phyloP scores from a whole-genome alignment of 2,888 invertebrate species.

The Frankliniella fusca region DNA sequence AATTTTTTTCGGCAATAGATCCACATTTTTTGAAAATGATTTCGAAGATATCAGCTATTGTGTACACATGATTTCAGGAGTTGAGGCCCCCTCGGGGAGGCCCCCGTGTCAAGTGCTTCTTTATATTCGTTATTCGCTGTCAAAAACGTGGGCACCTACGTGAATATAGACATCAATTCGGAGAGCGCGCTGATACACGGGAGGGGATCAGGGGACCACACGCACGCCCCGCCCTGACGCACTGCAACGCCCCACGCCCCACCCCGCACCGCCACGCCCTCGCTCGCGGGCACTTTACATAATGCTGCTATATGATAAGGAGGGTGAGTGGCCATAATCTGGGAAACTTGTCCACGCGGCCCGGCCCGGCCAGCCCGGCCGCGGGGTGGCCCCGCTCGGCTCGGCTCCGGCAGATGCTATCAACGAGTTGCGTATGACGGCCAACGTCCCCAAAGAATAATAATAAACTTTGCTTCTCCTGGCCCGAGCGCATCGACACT shows the following conservation, averaged over 20 bases:
- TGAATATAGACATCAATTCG: not conserved
- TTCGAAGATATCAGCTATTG: too few species aligned
- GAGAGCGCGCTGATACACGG: not conserved
- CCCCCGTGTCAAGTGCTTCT: too few species aligned
- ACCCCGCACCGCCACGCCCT: not conserved
- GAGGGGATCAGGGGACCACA: too few species aligned
- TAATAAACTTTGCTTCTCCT: conserved; percentile 12
- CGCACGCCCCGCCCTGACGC: not conserved
- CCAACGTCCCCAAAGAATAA: conserved; percentile 13
- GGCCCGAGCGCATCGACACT: not conserved
- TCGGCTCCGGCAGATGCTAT: not conserved
- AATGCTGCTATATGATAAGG: conserved; percentile 23
- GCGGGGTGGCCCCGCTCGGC: too few species aligned
- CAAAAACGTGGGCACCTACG: not conserved
- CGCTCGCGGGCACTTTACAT: not conserved
- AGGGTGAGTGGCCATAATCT: conserved; percentile 3
- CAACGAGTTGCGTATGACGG: not conserved
- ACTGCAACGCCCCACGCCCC: not conserved
- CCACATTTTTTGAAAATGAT: too few species aligned
- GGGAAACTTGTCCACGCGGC: conserved; percentile 23
- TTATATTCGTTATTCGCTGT: too few species aligned
- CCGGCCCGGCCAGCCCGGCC: not conserved
- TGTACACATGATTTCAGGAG: too few species aligned
- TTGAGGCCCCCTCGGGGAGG: too few species aligned
- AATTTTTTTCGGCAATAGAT: too few species aligned